Conservation (phyloP, 2,888 invertebrate genomes). For the Drosophila niveifrons region DNA sequence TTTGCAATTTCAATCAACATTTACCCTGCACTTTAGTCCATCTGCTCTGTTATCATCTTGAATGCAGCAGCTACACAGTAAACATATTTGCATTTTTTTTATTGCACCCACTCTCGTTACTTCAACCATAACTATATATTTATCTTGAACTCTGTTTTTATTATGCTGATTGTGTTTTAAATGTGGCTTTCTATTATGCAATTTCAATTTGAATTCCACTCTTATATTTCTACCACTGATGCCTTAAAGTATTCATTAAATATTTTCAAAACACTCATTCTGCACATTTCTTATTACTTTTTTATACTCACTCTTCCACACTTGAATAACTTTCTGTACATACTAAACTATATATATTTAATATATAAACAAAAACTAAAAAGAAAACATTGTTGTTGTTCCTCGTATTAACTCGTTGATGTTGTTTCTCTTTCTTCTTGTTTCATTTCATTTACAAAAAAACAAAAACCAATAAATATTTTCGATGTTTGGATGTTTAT, state of each 20-base stretch:
- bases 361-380: background rate
- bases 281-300: background rate
- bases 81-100: slow-evolving; percentile 26
- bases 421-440: slow-evolving; percentile 67
- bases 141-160: slow-evolving; percentile 10
- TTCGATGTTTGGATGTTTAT: slow-evolving; percentile 80
- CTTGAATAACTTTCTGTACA: background rate
- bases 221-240: background rate
- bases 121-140: background rate
- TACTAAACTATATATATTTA: slow-evolving; percentile 1
- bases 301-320: too few species aligned
- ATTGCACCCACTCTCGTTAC: slow-evolving; percentile 9
- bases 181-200: slow-evolving; percentile 7
- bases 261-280: too few species aligned
- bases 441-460: slow-evolving; percentile 70
- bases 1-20: slow-evolving; percentile 72
- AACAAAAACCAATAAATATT: slow-evolving; percentile 44
- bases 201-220: background rate
- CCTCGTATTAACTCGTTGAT: slow-evolving; percentile 65
- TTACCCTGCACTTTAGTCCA: slow-evolving; percentile 52
- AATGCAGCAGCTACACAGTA: slow-evolving; percentile 28
- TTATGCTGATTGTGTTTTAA: slow-evolving; percentile 21
- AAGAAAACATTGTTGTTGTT: slow-evolving; percentile 55
- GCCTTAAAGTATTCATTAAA: too few species aligned
- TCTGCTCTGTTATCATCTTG: slow-evolving; percentile 40